A percentile compares a stretch with the other conserved stretches of the same genome.
These are phyloP conservation scores for Pantherophis alleghaniensis DNA, from an alignment of 2,797 vertebrate species.

Conservation along the genomic window DNA sequence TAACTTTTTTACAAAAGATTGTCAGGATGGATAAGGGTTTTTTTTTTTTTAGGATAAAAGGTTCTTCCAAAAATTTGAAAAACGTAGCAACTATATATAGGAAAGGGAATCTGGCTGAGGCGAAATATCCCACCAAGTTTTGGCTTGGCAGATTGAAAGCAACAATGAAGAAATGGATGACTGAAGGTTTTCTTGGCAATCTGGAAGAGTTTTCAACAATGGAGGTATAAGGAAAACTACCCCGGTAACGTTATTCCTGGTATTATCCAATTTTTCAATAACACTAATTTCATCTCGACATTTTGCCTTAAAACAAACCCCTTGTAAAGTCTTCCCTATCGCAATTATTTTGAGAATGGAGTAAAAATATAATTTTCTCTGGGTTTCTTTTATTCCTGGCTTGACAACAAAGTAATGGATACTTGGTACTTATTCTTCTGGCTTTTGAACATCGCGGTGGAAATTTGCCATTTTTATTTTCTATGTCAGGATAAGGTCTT, in stretches of 20 bases:
- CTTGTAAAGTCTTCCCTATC: neutral
- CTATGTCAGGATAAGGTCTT: neutral
- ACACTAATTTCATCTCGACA: neutral
- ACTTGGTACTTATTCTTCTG: neutral
- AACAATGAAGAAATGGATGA: neutral
- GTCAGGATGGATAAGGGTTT: neutral
- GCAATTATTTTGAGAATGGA: neutral
- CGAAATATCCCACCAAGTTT: neutral
- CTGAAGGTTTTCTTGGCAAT: neutral
- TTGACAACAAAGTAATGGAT: neutral
- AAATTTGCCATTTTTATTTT: neutral
- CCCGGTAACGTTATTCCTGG: neutral
- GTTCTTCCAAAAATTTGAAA: neutral
- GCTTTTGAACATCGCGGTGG: neutral
- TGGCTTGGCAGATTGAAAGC: neutral
- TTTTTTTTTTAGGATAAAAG: neutral
- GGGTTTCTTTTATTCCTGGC: neutral
- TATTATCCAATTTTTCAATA: neutral
- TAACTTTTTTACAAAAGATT: neutral
- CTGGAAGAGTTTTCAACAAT: neutral
- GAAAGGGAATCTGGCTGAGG: neutral
- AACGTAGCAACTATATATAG: neutral
- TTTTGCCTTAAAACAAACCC: neutral
- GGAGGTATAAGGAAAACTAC: neutral
- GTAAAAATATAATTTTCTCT: neutral